Evolutionary conservation across 2,888 invertebrate species (phyloP).

Genomic region (Rapana venosa): DNA sequence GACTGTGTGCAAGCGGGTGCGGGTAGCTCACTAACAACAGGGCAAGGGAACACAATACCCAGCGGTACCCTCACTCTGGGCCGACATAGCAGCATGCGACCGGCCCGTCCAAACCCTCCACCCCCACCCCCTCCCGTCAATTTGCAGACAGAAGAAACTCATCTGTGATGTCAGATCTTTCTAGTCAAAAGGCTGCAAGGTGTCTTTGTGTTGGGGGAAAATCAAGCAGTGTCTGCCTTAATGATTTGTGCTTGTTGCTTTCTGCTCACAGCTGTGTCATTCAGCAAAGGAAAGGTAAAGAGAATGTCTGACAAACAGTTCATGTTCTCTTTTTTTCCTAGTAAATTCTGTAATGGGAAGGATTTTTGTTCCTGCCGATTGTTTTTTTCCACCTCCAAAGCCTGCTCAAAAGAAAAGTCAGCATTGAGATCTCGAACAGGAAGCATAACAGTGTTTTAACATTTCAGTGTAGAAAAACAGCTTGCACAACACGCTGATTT

Average conservation of each 20-base stretch:
- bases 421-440: background rate
- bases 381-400: background rate
- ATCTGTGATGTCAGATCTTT: slow-evolving; percentile 57
- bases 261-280: background rate
- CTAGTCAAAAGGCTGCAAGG: background rate
- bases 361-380: background rate
- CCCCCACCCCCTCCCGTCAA: slow-evolving; percentile 68
- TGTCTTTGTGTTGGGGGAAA: background rate
- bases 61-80: slow-evolving; percentile 47
- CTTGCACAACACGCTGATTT: background rate
- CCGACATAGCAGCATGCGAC: slow-evolving; percentile 52
- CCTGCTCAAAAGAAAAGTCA: slow-evolving; percentile 1
- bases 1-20: slow-evolving; percentile 42
- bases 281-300: background rate
- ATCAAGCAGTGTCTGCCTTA: background rate
- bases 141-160: slow-evolving; percentile 66
- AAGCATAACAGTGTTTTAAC: background rate
- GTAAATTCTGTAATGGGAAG: no score
- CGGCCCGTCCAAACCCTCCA: slow-evolving; percentile 61
- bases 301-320: background rate
- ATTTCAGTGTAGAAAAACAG: background rate
- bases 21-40: slow-evolving; percentile 38
- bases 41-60: slow-evolving; percentile 35
- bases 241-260: background rate
- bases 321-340: background rate